Evolutionary conservation across 2,888 invertebrate genomes (phyloP).

Genomic region (Cerastis rubricosa): DNA sequence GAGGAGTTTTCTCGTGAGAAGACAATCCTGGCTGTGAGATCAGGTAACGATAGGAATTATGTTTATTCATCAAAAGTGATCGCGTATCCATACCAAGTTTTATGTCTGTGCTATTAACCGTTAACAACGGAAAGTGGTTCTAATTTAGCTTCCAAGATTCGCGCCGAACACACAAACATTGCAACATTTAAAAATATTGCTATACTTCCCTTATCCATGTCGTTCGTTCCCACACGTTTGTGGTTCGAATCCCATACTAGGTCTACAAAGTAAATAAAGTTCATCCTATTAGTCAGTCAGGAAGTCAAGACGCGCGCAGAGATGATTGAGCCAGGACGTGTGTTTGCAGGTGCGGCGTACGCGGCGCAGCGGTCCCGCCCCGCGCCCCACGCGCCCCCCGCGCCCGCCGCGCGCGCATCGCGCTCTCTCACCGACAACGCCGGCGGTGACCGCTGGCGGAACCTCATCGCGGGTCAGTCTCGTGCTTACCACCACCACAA

Average conservation of each 20-base stretch:
- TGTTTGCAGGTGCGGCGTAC: conserved; percentile 23
- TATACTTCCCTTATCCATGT: too few relatives aligned
- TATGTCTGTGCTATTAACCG: too few relatives aligned
- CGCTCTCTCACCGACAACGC: conserved; percentile 29
- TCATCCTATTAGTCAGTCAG: neutral
- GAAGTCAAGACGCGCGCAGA: neutral
- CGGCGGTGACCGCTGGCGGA: conserved; percentile 57
- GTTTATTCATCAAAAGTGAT: too few relatives aligned
- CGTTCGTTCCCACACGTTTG: neutral
- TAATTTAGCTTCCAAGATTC: too few relatives aligned
- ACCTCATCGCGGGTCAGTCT: conserved; percentile 62
- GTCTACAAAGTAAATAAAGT: neutral
- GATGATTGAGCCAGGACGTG: neutral
- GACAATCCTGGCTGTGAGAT: too few relatives aligned
- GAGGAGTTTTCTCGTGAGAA: too few relatives aligned
- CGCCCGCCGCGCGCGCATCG: conserved; percentile 36
- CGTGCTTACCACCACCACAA: too few relatives aligned
- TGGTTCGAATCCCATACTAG: neutral
- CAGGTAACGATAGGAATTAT: too few relatives aligned
- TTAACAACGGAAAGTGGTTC: too few relatives aligned
- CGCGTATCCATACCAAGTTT: too few relatives aligned
- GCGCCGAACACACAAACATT: too few relatives aligned
- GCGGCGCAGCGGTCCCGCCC: conserved; percentile 3
- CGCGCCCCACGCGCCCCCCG: neutral
- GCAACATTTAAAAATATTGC: too few relatives aligned